Evolutionary conservation across 2,888 invertebrate species (phyloP), one percentile per base, ranked within the genome.

Genomic region (Melinopterus prodromus): DNA sequence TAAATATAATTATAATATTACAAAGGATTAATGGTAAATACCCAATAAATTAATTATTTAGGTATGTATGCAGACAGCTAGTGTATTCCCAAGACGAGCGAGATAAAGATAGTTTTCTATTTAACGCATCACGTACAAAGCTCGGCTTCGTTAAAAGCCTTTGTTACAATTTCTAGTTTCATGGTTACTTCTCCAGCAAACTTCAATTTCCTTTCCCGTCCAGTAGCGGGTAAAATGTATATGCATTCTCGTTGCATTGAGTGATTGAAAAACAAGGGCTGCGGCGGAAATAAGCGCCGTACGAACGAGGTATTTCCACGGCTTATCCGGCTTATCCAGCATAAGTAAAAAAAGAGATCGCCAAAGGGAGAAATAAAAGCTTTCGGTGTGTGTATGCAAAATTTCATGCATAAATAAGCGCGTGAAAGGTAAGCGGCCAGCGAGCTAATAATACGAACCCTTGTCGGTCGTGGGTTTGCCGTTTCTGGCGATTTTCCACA

Each of bases 391-490:
- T 74, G 74, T 15, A 74, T 74, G 74, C 74, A 74, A 74, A 74
- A 74, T 74, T 74, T 74, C 74, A 74, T 74, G 74, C 74, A 74
- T 74, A 74, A 74, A 74, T 74, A 74, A 74, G 74, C 53, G 53
- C 53, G 53, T 53, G 53, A 53, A 53, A 53, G 53, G 53, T 53
- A 53, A 53, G 53, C 53, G 53, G 53, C 9, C 53, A 12, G 53
- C 7, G 53, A 53, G 53, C 12, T 53, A 53, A 53, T 53, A 53
- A 53, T 53, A 53, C 53, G 53, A 53, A 53, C 53, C 53, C 53
- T 53, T 53, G 53, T 53, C 53, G 53, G 53, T 53, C 12, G 53
- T 7, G 12, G 53, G 53, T 7, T 53, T 53, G 53, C 12, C 1
- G 26, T 26, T 12, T 53, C 53, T 53, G 53, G 12, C 53, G 53